phyloP scores from a whole-genome alignment of 2,888 invertebrate species.

The Stramonita haemastoma region DNA sequence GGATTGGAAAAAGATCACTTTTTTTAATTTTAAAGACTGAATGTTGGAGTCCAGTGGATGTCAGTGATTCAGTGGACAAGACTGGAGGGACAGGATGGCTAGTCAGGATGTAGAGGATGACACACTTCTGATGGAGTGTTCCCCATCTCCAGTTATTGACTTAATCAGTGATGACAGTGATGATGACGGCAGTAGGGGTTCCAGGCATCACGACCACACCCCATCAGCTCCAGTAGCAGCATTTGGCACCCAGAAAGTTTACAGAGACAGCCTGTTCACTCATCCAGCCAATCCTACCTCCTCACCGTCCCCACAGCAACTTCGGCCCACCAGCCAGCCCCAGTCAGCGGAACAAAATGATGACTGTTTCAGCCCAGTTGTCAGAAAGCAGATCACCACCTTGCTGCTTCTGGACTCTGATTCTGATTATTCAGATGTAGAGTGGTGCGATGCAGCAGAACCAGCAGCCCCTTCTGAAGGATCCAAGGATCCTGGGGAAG shows the following conservation, averaged over 20 bases:
- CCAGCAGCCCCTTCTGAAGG: neutral
- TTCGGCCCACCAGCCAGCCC: too few relatives aligned
- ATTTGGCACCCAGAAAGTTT: neutral
- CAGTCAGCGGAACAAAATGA: too few relatives aligned
- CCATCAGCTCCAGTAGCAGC: neutral
- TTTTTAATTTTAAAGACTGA: too few relatives aligned
- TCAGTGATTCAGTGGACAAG: too few relatives aligned
- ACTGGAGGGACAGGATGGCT: neutral
- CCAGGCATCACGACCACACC: too few relatives aligned
- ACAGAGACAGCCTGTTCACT: too few relatives aligned
- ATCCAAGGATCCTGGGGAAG: too few relatives aligned
- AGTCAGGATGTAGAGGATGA: neutral
- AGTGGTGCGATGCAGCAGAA: neutral
- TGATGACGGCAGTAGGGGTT: neutral
- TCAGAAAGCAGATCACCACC: neutral
- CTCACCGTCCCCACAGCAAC: neutral
- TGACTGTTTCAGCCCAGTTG: too few relatives aligned
- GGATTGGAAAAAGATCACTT: too few relatives aligned
- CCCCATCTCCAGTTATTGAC: neutral
- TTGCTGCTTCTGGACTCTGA: conserved; percentile 26
- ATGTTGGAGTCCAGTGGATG: too few relatives aligned
- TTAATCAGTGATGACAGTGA: neutral
- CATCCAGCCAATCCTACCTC: neutral
- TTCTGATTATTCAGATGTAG: conserved; percentile 25
- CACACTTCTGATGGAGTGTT: neutral